Conservation (phyloP, 2,888 invertebrate species). For the Trachelus iudaicus region DNA sequence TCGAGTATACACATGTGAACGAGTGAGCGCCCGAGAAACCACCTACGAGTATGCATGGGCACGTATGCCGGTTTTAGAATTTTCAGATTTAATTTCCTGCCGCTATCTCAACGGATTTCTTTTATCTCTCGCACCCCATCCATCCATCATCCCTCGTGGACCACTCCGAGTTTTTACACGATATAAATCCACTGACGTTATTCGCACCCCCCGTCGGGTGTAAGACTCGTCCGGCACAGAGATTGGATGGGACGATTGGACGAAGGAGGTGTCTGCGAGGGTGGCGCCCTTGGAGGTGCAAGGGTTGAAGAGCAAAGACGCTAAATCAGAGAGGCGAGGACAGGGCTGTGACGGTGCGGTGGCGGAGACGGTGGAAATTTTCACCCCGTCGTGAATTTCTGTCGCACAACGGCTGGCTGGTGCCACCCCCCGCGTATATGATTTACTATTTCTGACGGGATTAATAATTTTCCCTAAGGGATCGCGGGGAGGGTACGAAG, state of each 20-base stretch:
- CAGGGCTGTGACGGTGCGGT: background rate
- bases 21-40: background rate
- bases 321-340: slow-evolving; percentile 52
- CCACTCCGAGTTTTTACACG: background rate
- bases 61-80: background rate
- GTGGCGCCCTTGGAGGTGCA: slow-evolving; percentile 6
- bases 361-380: background rate
- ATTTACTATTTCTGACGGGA: slow-evolving; percentile 61
- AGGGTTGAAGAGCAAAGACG: slow-evolving; percentile 46
- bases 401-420: background rate
- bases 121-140: background rate
- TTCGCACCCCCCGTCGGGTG: background rate
- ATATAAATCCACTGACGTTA: background rate
- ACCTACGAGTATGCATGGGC: background rate
- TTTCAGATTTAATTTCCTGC: background rate
- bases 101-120: background rate
- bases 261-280: background rate
- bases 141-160: background rate
- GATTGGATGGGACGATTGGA: slow-evolving; percentile 13
- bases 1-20: background rate
- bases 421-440: slow-evolving; percentile 34
- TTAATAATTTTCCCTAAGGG: slow-evolving; percentile 57
- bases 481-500: slow-evolving; percentile 11
- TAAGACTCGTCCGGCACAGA: slow-evolving; percentile 24
- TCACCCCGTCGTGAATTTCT: background rate